Evolutionary conservation across 2,888 invertebrate species (phyloP).

Genomic region (Helobdella robusta): DNA sequence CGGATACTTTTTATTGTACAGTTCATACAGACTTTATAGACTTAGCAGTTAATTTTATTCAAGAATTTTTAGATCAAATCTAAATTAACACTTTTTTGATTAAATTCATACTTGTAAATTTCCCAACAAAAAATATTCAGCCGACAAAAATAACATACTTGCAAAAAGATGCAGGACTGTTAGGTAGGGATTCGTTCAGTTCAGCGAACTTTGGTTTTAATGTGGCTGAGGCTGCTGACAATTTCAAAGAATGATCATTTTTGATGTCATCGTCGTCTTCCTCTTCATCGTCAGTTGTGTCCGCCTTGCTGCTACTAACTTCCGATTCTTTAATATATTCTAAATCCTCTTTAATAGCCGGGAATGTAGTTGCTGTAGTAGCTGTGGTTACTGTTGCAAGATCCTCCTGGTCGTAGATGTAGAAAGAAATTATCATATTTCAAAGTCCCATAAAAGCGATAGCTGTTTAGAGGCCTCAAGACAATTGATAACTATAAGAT

Average conservation of each 20-base stretch:
- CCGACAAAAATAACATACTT: conserved; percentile 20
- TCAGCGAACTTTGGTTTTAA: conserved; percentile 25
- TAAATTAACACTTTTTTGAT: too few relatives aligned
- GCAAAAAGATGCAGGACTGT: conserved; percentile 51
- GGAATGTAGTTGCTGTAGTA: too few relatives aligned
- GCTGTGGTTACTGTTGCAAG: too few relatives aligned
- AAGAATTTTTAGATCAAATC: too few relatives aligned
- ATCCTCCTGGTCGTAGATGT: too few relatives aligned
- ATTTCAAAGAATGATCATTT: too few relatives aligned
- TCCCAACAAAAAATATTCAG: not conserved
- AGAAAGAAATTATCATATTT: too few relatives aligned
- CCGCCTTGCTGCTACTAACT: conserved; percentile 39
- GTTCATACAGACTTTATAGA: not conserved
- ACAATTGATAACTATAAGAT: too few relatives aligned
- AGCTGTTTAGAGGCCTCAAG: too few relatives aligned
- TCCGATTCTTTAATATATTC: conserved; percentile 32
- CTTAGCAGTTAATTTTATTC: too few relatives aligned
- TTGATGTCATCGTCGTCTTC: conserved; percentile 9
- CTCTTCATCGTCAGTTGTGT: conserved; percentile 43
- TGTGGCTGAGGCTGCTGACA: conserved; percentile 36
- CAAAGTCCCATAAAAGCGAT: too few relatives aligned
- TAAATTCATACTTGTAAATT: too few relatives aligned
- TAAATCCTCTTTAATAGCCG: conserved; percentile 6
- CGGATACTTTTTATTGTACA: not conserved
- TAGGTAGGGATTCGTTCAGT: conserved; percentile 57